A percentile compares a stretch with the other conserved stretches of the same genome.
These are phyloP conservation scores for Paracanthobrama guichenoti DNA, from an alignment of 2,113 vertebrate genomes.

Conservation along the genomic window DNA sequence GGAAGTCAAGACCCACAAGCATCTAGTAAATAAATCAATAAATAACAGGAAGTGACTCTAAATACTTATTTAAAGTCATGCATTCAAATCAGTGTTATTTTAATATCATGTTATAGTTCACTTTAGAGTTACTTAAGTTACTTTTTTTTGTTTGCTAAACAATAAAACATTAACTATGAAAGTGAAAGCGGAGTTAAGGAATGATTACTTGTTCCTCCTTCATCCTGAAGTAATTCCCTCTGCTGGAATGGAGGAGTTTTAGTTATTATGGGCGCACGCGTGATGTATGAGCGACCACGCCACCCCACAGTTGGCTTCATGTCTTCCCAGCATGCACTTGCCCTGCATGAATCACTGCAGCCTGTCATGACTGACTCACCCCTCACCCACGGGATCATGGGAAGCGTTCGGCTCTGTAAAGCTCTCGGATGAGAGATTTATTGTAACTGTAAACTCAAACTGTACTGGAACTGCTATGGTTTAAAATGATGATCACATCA, in stretches of 20 bases:
- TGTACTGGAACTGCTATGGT: neutral
- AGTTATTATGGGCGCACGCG: constrained; percentile 3
- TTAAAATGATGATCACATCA: neutral
- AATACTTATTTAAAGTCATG: neutral
- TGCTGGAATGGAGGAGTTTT: neutral
- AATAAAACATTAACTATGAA: neutral
- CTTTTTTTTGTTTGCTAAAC: neutral
- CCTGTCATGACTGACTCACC: constrained; percentile 64
- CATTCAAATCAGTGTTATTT: neutral
- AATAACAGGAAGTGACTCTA: neutral
- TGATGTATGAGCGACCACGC: constrained; percentile 21
- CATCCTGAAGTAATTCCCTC: neutral
- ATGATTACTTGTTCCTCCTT: neutral
- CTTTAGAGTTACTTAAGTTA: too few relatives aligned
- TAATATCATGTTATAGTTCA: neutral
- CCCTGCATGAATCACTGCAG: constrained; percentile 63
- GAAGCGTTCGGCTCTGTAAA: constrained; percentile 42
- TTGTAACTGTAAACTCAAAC: constrained; percentile 1
- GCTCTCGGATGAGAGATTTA: constrained; percentile 43
- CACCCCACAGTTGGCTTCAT: constrained; percentile 1
- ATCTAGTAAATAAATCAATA: too few relatives aligned
- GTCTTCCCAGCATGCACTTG: constrained; percentile 57
- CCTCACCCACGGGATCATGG: constrained; percentile 58
- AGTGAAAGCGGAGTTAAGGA: neutral
- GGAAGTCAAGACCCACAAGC: neutral